These are phyloP conservation scores for Drosophila gunungcola DNA, from an alignment of 1,140 invertebrate species.

Conservation along the genomic window DNA sequence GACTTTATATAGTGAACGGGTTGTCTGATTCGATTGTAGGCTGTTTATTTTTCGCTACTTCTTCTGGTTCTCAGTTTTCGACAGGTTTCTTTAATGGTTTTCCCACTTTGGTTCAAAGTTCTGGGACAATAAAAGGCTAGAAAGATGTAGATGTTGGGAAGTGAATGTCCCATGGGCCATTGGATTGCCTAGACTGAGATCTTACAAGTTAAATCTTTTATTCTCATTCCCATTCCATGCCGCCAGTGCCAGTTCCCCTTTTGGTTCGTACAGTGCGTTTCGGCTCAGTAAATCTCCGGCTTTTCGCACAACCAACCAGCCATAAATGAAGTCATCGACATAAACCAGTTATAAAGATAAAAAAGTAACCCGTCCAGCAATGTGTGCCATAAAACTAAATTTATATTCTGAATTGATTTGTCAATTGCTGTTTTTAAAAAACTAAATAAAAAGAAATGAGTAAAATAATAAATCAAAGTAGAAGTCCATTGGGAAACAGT, in stretches of 20 bases:
- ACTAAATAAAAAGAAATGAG: no score
- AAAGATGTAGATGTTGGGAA: conserved; percentile 6
- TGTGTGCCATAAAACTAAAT: conserved; percentile 22
- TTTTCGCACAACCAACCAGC: conserved; percentile 24
- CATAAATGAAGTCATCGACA: conserved; percentile 46
- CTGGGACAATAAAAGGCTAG: conserved; percentile 6
- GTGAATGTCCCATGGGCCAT: conserved; percentile 27
- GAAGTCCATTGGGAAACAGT: no score
- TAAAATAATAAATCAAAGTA: no score
- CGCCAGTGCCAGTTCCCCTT: neutral
- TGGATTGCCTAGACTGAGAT: conserved; percentile 6
- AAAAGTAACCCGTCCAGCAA: conserved; percentile 8
- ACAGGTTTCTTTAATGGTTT: conserved; percentile 32
- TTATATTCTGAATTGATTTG: conserved; percentile 4
- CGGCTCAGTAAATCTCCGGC: conserved; percentile 30
- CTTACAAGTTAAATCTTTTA: conserved; percentile 13
- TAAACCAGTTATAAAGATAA: conserved; percentile 43
- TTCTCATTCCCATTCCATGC: neutral
- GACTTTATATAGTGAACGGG: conserved; percentile 20
- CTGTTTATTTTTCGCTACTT: conserved; percentile 27
- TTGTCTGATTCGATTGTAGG: conserved; percentile 25
- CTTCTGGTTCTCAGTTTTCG: conserved; percentile 16
- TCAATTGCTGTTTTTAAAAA: neutral
- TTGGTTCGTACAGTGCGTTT: conserved; percentile 32
- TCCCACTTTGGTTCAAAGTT: conserved; percentile 26